Evolutionary conservation across 2,888 invertebrate genomes (phyloP), one percentile per base, ranked within the genome.

Genomic region (Cheilosia pagana): DNA sequence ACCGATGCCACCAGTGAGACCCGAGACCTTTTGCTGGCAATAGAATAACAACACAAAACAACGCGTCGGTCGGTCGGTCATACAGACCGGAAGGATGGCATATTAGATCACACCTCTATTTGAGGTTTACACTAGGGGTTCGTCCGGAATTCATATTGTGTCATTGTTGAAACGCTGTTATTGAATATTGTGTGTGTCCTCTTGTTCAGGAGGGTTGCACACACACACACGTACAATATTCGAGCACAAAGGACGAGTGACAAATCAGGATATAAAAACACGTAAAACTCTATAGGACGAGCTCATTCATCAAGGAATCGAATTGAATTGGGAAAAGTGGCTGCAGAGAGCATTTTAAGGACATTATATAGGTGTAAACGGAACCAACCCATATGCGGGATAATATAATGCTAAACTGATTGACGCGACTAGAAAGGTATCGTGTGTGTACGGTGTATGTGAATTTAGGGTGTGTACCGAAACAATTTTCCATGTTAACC

Each of bases 41-140:
- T 31, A 55, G 16, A 62, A 55, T 1, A 16, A 63, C 21, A 63
- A 41, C 55, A 71, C 50, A 67, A 50, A 55, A 50, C 57, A 45
- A 21, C 5, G n/a, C 23, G 23, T 23, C 23, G 23, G 35, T 35
- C 35, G 35, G 35, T 52, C 50, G 52, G 76, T 59, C 77, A 50
- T 23, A 81, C 85, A 87, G 68, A 88, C 88, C 87, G 87, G 88
- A 88, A 88, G 88, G 88, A 88, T 89, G 88, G 88, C 87, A 87
- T 87, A 89, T 88, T 88, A 88, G 88, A 88, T 89, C 89, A 89
- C 90, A 89, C 89, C 90, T 89, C 88, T 89, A 88, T 88, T 89
- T 89, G 88, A 89, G 89, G 88, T 88, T 89, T 89, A 79, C 85
- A 86, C 82, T 71, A 78, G 71, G 75, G 86, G 79, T 71, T 72